A percentile compares a stretch with the other conserved stretches of the same genome.
Evolutionary conservation across 2,888 invertebrate genomes (phyloP).

Genomic region (Agrochola lota): DNA sequence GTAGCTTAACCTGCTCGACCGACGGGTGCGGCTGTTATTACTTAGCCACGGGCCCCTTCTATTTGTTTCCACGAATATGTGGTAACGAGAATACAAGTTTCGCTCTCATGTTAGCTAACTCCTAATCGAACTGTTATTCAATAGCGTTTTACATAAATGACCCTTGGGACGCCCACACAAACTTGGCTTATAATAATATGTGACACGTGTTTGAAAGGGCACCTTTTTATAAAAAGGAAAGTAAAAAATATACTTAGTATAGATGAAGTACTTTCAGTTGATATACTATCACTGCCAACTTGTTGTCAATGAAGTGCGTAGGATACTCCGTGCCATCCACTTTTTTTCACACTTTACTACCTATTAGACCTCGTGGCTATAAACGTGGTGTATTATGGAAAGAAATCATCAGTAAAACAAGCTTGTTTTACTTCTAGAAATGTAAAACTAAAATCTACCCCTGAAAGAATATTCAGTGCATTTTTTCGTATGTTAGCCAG

Average conservation of each 20-base stretch:
- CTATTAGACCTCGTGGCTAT: too few species aligned
- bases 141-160: background rate
- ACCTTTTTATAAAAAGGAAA: conserved; percentile 1
- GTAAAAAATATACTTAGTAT: background rate
- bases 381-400: too few species aligned
- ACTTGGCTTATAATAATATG: background rate
- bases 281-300: background rate
- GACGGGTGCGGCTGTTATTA: too few species aligned
- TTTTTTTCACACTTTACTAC: background rate
- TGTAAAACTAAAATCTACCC: too few species aligned
- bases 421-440: too few species aligned
- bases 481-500: too few species aligned
- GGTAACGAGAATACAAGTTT: background rate
- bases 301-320: background rate
- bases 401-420: too few species aligned
- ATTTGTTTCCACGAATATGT: background rate
- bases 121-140: background rate
- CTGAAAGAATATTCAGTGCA: too few species aligned
- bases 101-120: background rate
- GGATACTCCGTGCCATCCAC: background rate
- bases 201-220: conserved; percentile 7
- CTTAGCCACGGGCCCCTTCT: too few species aligned
- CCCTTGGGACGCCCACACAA: conserved; percentile 4
- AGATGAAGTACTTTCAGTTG: background rate
- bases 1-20: too few species aligned